Base-by-base conservation (phyloP, 2,113 vertebrate species). In the Zosterops hypoxanthus region DNA sequence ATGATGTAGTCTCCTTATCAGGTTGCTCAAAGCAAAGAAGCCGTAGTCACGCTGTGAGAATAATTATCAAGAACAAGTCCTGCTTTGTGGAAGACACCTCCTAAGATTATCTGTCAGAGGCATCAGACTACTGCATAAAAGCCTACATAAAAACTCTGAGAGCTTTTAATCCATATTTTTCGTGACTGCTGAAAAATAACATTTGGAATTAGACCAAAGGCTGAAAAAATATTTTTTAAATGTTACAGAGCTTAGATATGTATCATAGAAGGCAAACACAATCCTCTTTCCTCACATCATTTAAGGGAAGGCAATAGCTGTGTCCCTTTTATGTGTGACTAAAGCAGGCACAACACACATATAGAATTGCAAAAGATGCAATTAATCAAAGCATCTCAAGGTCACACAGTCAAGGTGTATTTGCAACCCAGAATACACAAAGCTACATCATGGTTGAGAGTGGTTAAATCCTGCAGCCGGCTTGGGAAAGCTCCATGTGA, bases 321-420 rank as follows among this genome's bases (percentile, higher is more conserved):
- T 20, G 56, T 28, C 46, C 59, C 59, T 78, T 83, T 59, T 14
- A 47, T 31, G 6, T 39, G 47, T 64, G 80, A 92, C 56, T 66
- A 81, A 90, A 86, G 47, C 36, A 71, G 52, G 11, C 33, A 70
- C 14, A 68, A 73, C 17, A 63, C 34, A 77, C 76, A 68, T 3
- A 34, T 0, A 0, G 56, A 64, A 49, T 68, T 94, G 61, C 44
- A 86, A 52, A 84, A 75, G 56, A 71, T 52, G 19, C 20, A 84
- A 46, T 86, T 96, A 75, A 95, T 88, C 77, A 81, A 86, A 96
- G 78, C 23, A 81, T n/a, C 47, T 78, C 14, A 6, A 89, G 86
- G 69, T 82, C 19, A 5, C 34, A 42, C 22, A 78, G 31, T 61
- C 4, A 5, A 83, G 29, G 39, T 36, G 4, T 11, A 47, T 80